A percentile compares a stretch with the other conserved stretches of the same genome.
Conservation (phyloP, 2,113 vertebrate species). For the Microcebus griseorufus region DNA sequence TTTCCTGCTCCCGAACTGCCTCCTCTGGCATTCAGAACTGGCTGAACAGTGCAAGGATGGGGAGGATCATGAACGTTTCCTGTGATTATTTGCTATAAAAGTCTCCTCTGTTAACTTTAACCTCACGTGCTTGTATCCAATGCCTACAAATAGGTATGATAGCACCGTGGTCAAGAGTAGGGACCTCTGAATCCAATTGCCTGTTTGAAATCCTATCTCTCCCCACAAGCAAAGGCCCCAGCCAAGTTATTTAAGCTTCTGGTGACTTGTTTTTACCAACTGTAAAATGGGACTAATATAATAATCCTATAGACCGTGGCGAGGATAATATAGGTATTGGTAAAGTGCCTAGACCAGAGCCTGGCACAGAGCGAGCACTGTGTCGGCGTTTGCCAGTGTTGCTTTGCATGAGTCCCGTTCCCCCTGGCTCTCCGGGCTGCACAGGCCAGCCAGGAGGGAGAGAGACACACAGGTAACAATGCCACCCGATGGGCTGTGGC, state of each 20-base stretch:
- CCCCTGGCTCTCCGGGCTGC: neutral
- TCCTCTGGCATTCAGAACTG: neutral
- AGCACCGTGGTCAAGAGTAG: neutral
- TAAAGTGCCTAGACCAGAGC: neutral
- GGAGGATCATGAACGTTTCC: neutral
- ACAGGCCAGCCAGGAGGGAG: neutral
- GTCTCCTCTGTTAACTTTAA: neutral
- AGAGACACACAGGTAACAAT: neutral
- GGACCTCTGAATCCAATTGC: fast-evolving
- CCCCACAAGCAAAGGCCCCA: neutral
- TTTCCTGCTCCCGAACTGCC: neutral
- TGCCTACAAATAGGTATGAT: neutral
- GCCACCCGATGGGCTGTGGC: no score
- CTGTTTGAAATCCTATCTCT: neutral
- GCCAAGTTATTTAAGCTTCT: neutral
- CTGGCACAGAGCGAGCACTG: neutral
- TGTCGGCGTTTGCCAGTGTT: neutral
- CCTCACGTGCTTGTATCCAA: neutral
- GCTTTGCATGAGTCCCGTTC: neutral
- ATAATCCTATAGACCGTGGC: no score
- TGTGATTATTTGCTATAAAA: neutral
- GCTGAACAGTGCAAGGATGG: neutral
- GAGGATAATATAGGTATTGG: neutral
- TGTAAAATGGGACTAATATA: neutral
- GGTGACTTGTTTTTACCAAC: neutral